Evolutionary conservation across 2,888 invertebrate species (phyloP), one percentile per base, ranked within the genome.

Genomic region (Anaspis maculata): DNA sequence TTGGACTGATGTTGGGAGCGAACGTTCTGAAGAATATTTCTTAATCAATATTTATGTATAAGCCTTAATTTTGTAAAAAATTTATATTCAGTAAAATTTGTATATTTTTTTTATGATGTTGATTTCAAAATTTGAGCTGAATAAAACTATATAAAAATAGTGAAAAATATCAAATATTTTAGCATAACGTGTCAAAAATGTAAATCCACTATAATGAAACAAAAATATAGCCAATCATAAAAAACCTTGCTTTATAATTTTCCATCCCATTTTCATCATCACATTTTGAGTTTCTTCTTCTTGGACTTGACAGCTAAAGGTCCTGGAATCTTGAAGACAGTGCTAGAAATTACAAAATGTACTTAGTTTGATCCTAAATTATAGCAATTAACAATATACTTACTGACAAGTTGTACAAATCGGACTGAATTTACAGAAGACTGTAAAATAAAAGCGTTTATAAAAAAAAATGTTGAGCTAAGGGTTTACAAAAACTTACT

Each of bases 331-430:
- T 90, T 91, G 68, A 91, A 92, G 7, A 91, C 86, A 28, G 90
- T 89, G 56, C 89, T 90, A 72, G 42, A 77, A 79, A 56, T 57
- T 37, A 64, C 63, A 47, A 48, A 44, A 42, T 47, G 28, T 23
- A 13, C 22, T 14, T 10, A 13, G 30, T 29, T 19, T 26, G n/a
- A 16, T 30, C 30, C 15, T 21, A 19, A 13, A 41, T 4, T 15
- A 31, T 16, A 33, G n/a, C 7, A 13, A 9, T 30, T 26, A 15
- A 3, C 1, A 24, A 31, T 37, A 58, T 70, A 86, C 88, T 82
- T 68, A 89, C 88, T 94, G 92, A 65, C 96, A 96, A 22, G 95
- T 96, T 13, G 95, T 91, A 65, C 96, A 96, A 50, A 96, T 92
- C 0, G 96, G 95, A 60, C 91, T 94, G 67, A 92, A 95, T 62